Percentiles rank a stretch among this genome's conserved stretches.
Evolutionary conservation across 2,797 vertebrate species (phyloP).

Genomic region (Takifugu rubripes): DNA sequence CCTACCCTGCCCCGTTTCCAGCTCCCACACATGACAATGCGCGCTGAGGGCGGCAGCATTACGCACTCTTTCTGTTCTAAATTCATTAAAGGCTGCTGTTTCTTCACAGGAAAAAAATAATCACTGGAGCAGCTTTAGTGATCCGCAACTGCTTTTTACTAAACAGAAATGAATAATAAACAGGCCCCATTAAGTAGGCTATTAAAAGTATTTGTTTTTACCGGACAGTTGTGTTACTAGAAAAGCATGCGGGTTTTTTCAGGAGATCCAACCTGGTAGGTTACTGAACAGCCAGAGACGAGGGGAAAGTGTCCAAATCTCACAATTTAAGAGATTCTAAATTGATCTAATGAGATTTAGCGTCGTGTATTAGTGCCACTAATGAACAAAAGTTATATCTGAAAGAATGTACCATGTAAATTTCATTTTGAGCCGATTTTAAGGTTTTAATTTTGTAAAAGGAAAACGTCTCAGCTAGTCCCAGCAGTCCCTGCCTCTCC

Average conservation of each 20-base stretch:
- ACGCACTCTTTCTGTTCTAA: slow-evolving; percentile 28
- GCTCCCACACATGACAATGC: slow-evolving; percentile 47
- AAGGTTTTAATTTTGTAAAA: neutral
- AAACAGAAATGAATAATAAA: neutral
- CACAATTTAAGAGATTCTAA: too few relatives aligned
- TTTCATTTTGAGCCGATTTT: too few relatives aligned
- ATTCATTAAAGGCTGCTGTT: slow-evolving; percentile 35
- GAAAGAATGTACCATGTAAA: too few relatives aligned
- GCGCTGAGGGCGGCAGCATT: slow-evolving; percentile 33
- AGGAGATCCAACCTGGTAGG: too few relatives aligned
- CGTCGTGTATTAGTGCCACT: too few relatives aligned
- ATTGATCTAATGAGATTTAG: too few relatives aligned
- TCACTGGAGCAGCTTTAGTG: slow-evolving; percentile 4
- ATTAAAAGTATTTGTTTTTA: too few relatives aligned
- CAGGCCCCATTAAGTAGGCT: neutral
- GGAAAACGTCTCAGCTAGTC: slow-evolving; percentile 3
- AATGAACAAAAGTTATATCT: too few relatives aligned
- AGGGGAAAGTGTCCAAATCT: too few relatives aligned
- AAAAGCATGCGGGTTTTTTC: too few relatives aligned
- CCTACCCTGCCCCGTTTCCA: slow-evolving; percentile 53
- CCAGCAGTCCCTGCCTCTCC: neutral
- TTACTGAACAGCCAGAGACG: too few relatives aligned
- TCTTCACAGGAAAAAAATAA: slow-evolving; percentile 12
- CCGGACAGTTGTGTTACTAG: too few relatives aligned
- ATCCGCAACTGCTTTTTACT: neutral